A percentile compares a stretch with the other conserved stretches of the same genome.
These are phyloP conservation scores for Kryptopterus vitreolus DNA, from an alignment of 2,797 vertebrate genomes.

Conservation along the genomic window DNA sequence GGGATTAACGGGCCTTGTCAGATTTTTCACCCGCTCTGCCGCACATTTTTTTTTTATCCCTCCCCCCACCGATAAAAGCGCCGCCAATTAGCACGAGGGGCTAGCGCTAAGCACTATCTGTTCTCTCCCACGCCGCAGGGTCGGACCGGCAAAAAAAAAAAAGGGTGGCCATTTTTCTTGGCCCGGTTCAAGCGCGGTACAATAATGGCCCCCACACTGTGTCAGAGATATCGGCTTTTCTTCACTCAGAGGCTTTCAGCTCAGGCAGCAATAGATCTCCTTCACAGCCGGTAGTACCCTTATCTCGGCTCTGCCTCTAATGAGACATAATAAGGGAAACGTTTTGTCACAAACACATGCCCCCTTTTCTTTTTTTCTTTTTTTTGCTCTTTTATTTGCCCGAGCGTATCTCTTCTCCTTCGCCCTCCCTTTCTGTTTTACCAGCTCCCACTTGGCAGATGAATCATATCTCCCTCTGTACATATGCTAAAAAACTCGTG, in stretches of 20 bases:
- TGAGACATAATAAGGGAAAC: conserved; percentile 99
- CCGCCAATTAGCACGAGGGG: conserved; percentile 81
- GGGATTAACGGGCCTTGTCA: conserved; percentile 75
- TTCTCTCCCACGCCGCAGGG: conserved; percentile 73
- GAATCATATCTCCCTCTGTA: conserved; percentile 85
- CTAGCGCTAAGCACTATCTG: conserved; percentile 69
- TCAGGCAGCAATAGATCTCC: conserved; percentile 83
- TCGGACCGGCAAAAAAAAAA: conserved; percentile 66
- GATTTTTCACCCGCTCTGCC: conserved; percentile 64
- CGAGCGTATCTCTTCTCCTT: conserved; percentile 84
- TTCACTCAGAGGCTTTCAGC: conserved; percentile 59
- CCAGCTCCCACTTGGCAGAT: conserved; percentile 63
- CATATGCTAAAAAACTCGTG: conserved; percentile 98
- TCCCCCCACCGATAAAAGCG: conserved; percentile 81
- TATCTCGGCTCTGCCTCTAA: conserved; percentile 97
- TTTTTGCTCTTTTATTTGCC: conserved; percentile 99
- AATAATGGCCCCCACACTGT: conserved; percentile 48
- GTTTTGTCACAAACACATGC: conserved; percentile 98
- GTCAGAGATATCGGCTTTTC: conserved; percentile 54
- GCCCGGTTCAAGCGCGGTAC: conserved; percentile 43
- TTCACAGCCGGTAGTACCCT: conserved; percentile 84
- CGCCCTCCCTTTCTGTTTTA: conserved; percentile 60
- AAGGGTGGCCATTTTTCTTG: conserved; percentile 62
- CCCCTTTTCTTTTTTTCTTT: too few species aligned
- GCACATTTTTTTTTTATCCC: conserved; percentile 77